Evolutionary conservation across 2,797 vertebrate genomes (phyloP).

Genomic region (Todus mexicanus): DNA sequence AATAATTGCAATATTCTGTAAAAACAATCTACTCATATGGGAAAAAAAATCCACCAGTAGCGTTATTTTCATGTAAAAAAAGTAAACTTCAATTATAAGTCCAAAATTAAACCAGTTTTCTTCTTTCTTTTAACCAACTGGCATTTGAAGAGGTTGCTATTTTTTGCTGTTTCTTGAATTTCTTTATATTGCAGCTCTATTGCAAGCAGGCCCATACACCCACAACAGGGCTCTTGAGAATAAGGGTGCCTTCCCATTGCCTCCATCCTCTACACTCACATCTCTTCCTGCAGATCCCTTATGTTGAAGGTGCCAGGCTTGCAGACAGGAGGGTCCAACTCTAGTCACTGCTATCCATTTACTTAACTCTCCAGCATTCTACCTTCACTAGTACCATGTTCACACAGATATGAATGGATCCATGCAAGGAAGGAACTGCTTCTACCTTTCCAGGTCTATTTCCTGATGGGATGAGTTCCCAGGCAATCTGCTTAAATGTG

Average conservation of each 20-base stretch:
- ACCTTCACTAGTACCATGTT: rapidly evolving
- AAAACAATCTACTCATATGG: not conserved
- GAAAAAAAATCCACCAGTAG: no score
- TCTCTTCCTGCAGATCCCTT: not conserved
- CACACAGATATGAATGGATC: not conserved
- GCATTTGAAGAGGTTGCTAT: not conserved
- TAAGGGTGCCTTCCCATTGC: not conserved
- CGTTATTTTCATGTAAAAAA: no score
- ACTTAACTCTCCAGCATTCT: not conserved
- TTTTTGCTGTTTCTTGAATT: not conserved
- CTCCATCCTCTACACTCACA: not conserved
- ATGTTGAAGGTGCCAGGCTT: not conserved
- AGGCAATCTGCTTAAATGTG: not conserved
- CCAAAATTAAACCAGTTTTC: not conserved
- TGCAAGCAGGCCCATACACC: not conserved
- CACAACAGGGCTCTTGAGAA: not conserved
- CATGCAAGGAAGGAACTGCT: not conserved
- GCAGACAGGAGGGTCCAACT: not conserved
- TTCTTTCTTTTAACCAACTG: not conserved
- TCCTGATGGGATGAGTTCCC: not conserved
- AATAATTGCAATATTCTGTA: not conserved
- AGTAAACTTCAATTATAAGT: no score
- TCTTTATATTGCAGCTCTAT: not conserved
- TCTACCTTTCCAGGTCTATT: not conserved
- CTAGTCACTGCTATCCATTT: not conserved